Evolutionary conservation across 1,140 invertebrate genomes (phyloP).

Genomic region (Nilaparvata lugens): DNA sequence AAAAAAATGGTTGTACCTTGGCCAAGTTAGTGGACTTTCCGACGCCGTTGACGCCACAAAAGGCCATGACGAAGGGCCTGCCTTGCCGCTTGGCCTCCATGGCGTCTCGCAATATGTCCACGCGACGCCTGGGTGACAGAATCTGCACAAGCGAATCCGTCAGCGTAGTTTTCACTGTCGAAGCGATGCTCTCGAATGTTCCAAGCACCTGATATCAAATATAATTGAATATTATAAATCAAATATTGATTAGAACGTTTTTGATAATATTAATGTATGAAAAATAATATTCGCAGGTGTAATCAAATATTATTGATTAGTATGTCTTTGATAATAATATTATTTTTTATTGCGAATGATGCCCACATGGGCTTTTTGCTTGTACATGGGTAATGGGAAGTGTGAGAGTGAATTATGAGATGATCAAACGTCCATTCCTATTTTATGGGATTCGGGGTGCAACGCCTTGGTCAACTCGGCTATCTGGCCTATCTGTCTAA

Average conservation of each 20-base stretch:
- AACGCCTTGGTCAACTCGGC: too few species aligned
- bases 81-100: constrained; percentile 72
- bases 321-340: too few species aligned
- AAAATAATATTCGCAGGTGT: background rate
- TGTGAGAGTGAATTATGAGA: too few species aligned
- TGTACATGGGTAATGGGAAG: too few species aligned
- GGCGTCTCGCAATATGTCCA: constrained; percentile 96
- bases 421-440: too few species aligned
- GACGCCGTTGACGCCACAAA: constrained; percentile 99
- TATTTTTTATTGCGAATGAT: too few species aligned
- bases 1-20: constrained; percentile 47
- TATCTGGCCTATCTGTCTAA: too few species aligned
- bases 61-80: constrained; percentile 91
- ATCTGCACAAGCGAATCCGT: constrained; percentile 83
- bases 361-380: too few species aligned
- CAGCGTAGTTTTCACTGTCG: constrained; percentile 70
- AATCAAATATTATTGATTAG: too few species aligned
- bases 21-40: constrained; percentile 99
- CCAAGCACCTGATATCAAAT: constrained; percentile 45
- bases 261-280: background rate
- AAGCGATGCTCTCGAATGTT: constrained; percentile 85
- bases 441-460: too few species aligned
- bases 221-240: constrained; percentile 5
- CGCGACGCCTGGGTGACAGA: constrained; percentile 84
- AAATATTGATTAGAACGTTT: constrained; percentile 2